Base-by-base conservation (phyloP, 2,888 invertebrate genomes). In the Nezara viridula region DNA sequence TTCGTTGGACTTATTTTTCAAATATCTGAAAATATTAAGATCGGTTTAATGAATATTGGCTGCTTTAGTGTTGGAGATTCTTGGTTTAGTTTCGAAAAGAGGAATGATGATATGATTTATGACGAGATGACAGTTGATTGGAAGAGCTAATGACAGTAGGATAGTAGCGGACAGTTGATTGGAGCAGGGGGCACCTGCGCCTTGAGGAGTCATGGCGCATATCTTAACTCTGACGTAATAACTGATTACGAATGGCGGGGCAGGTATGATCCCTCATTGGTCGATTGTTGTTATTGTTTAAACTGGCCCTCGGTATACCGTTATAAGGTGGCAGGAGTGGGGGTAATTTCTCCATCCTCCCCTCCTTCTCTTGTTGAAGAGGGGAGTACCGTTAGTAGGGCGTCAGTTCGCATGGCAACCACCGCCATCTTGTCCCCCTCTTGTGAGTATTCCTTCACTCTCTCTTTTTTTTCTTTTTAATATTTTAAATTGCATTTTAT, bases 401-500 rank as follows among this genome's bases (percentile, higher is more conserved):
- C 40, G 81, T 81, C 81, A 81, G 81, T 81, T 81, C 81, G 81
- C 81, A 81, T 81, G 81, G 81, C 81, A 81, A 81, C 81, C 44
- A 81, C 1, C 81, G 81, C 81, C 81, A 81, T 81, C 81, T 81
- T 81, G 32, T 81, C 81, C 81, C 81, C 81, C n/a, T 24, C 81
- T 44, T 3, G 81, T 81, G 81, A 81, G 81, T 81, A 81, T 44
- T 81, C 44, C 21, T 77, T 44, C 44, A 81, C 77, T 40, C 19
- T 77, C 16, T 40, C 16, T 24, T 44, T 81, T 37, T 7, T 37
- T 27, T 16, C 32, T 66, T 9, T 55, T 55, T 55, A 3, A n/a
- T 9, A 5, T 10, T 60, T 16, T 27, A 19, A 32, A 3, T 60
- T 60, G 27, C 14, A 16, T 60, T 27, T 60, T 32, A 60, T 60